phyloP scores from a whole-genome alignment of 2,888 invertebrate genomes.

The Cosmopolites sordidus region DNA sequence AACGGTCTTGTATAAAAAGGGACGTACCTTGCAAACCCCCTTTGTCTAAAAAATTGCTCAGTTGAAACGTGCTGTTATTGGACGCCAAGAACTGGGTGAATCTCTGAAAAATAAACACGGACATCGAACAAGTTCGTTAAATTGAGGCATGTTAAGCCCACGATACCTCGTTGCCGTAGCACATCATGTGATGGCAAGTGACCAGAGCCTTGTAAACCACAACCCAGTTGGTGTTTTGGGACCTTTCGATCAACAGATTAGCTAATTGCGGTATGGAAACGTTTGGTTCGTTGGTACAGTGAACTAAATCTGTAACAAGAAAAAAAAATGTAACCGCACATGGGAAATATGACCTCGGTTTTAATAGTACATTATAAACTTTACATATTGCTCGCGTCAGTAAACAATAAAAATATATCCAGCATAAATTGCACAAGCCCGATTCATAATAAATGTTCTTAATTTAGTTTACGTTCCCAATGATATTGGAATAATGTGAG shows the following conservation, averaged over 20 bases:
- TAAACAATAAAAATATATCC: too few species aligned
- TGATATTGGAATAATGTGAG: too few species aligned
- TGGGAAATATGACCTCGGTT: too few species aligned
- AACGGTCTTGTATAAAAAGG: too few species aligned
- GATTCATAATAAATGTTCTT: too few species aligned
- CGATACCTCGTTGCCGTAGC: slow-evolving; percentile 96
- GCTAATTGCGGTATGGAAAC: slow-evolving; percentile 99
- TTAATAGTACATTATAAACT: too few species aligned
- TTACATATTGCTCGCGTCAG: too few species aligned
- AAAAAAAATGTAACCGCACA: slow-evolving; percentile 36
- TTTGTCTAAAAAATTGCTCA: slow-evolving; percentile 96
- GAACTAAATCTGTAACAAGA: slow-evolving; percentile 97
- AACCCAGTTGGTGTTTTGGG: slow-evolving; percentile 97
- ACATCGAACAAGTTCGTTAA: neutral
- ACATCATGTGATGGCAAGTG: slow-evolving; percentile 98
- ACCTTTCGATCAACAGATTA: slow-evolving; percentile 94
- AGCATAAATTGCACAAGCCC: too few species aligned
- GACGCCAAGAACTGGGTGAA: slow-evolving; percentile 99
- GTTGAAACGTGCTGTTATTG: slow-evolving; percentile 98
- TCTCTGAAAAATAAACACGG: slow-evolving; percentile 64
- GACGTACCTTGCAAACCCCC: slow-evolving; percentile 93
- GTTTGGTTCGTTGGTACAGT: slow-evolving; percentile 99
- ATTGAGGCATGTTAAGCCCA: neutral
- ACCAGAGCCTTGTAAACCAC: slow-evolving; percentile 98
- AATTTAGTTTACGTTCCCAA: too few species aligned